Base-by-base conservation (phyloP, 2,888 invertebrate genomes). In the Hermodice carunculata region DNA sequence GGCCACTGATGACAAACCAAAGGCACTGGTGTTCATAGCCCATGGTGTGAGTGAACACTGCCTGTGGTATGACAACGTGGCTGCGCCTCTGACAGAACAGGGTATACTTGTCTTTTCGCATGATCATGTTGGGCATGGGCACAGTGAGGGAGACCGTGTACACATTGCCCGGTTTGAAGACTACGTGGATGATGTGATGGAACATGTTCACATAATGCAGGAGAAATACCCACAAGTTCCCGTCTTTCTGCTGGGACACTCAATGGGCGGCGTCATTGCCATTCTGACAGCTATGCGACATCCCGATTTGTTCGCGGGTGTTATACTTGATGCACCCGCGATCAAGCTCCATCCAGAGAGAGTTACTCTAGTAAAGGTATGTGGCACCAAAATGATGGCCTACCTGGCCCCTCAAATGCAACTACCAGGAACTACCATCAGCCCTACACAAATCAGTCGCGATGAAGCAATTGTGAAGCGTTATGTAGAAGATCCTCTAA, bases 261-360 rank as follows among this genome's bases (percentile, higher is more conserved):
- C 87, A 8, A 87, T 87, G 87, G 87, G 87, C 48, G 87, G 87
- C 6, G 77, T 85, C 56, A 81, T 87, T 40, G 71, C 83, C 1
- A 74, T 87, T 17, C 69, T 80, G 42, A 70, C 81, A 28, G 82
- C 79, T 5, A 69, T 86, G 61, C 73, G 80, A 43, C 72, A 77
- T 51, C 85, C 86, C 4, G 71, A 78, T 1, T 76, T 79, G 49
- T 86, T 87, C 67, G 70, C 69, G 37, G 87, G 87, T 8, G 73
- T 86, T 28, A 77, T 87, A 3, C 74, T 87, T 8, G 82, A 86
- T 62, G 84, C 79, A 3, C 86, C 87, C 11, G 79, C 83, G 37
- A 76, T 87, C n/a, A 56, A 66, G 28, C 69, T 77, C 26, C 76
- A 79, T 66, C 75, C 81, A 11, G 63, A 67, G 8, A 54, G 74